Evolutionary conservation across 2,113 vertebrate genomes (phyloP).

Genomic region (human (Homo sapiens)): GRCh38 chr1:11121001-11121500

Average conservation of each 20-base stretch:
- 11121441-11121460: background rate
- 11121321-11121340: slow-evolving; percentile 99
- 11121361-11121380: slow-evolving; percentile 93
- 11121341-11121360: slow-evolving; percentile 98
- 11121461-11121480: background rate
- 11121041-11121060: background rate
- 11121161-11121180: rapidly evolving
- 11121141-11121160: rapidly evolving
- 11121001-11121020: background rate
- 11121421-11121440: background rate
- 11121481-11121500: background rate
- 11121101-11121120: background rate
- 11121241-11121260: slow-evolving; percentile 98
- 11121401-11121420: background rate
- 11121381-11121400: background rate
- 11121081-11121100: background rate
- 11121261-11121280: slow-evolving; percentile 98
- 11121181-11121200: rapidly evolving
- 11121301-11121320: slow-evolving; percentile 99
- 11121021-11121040: background rate
- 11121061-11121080: background rate
- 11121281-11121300: slow-evolving; percentile 97
- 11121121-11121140: background rate
- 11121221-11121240: background rate
- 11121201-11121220: background rate